Evolutionary conservation across 2,113 vertebrate genomes (phyloP).

Genomic region (Oncorhynchus clarkii): DNA sequence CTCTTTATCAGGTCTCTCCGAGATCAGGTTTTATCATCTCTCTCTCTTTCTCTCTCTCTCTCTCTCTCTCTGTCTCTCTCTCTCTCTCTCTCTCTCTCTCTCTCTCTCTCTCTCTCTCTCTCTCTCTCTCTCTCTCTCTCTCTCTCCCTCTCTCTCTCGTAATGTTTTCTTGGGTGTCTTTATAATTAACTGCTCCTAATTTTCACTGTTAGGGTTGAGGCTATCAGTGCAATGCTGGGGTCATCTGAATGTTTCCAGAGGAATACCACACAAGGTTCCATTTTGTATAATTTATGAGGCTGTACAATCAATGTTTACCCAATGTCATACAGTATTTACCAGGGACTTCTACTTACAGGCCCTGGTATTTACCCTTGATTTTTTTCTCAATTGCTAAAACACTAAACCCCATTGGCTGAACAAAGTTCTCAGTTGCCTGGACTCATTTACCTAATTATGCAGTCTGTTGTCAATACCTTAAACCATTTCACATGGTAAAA

Average conservation of each 20-base stretch:
- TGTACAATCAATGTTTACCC: neutral
- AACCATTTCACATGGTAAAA: too few relatives aligned
- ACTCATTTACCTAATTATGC: too few relatives aligned
- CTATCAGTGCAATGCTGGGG: neutral
- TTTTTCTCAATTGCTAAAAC: too few relatives aligned
- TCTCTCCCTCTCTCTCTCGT: neutral
- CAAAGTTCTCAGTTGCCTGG: too few relatives aligned
- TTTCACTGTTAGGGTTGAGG: neutral
- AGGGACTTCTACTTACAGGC: too few relatives aligned
- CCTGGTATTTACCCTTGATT: neutral
- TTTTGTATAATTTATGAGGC: neutral
- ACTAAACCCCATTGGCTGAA: too few relatives aligned
- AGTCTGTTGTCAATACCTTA: too few relatives aligned
- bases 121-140: neutral
- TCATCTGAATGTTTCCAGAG: neutral
- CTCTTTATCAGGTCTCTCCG: constrained; percentile 33
- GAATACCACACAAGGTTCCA: neutral
- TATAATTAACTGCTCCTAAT: neutral
- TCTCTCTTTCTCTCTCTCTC: too few relatives aligned
- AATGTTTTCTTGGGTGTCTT: neutral
- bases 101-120: neutral
- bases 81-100: constrained; percentile 22
- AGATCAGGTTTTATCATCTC: too few relatives aligned
- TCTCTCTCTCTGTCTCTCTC: too few relatives aligned
- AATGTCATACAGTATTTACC: neutral